These are phyloP conservation scores for Metaphire vulgaris DNA, from an alignment of 1,140 invertebrate genomes.

Conservation along the genomic window DNA sequence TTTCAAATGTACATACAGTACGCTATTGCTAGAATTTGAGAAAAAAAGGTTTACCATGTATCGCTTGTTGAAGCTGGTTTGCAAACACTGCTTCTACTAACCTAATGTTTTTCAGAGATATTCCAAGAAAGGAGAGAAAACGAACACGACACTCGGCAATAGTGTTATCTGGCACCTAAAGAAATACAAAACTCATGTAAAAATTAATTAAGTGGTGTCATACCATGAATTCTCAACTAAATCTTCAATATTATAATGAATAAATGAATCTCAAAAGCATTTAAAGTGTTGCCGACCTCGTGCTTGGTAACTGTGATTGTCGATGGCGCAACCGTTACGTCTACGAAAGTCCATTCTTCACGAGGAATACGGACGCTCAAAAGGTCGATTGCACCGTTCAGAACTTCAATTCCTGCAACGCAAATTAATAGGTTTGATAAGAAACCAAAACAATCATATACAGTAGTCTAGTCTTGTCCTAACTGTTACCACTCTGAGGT, in stretches of 20 bases:
- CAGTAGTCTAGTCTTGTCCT: too few species aligned
- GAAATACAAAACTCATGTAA: background rate
- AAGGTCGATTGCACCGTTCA: constrained; percentile 84
- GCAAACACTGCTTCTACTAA: too few species aligned
- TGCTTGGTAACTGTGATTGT: constrained; percentile 82
- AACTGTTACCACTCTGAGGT: too few species aligned
- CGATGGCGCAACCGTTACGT: constrained; percentile 83
- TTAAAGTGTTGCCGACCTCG: constrained; percentile 57
- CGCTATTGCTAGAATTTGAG: too few species aligned
- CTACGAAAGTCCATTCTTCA: constrained; percentile 63
- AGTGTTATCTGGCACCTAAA: constrained; percentile 54
- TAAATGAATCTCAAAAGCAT: background rate
- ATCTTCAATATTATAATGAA: background rate
- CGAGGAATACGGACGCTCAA: constrained; percentile 62
- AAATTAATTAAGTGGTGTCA: background rate
- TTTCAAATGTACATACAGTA: too few species aligned
- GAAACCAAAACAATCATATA: too few species aligned
- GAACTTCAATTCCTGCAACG: constrained; percentile 74
- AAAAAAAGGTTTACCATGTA: too few species aligned
- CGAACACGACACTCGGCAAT: constrained; percentile 86
- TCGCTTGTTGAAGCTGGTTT: too few species aligned
- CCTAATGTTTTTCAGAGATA: constrained; percentile 78
- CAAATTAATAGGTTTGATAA: background rate
- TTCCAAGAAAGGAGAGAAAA: constrained; percentile 91
- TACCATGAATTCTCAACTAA: background rate